phyloP scores from a whole-genome alignment of 2,888 invertebrate genomes.

The Sesia bembeciformis region DNA sequence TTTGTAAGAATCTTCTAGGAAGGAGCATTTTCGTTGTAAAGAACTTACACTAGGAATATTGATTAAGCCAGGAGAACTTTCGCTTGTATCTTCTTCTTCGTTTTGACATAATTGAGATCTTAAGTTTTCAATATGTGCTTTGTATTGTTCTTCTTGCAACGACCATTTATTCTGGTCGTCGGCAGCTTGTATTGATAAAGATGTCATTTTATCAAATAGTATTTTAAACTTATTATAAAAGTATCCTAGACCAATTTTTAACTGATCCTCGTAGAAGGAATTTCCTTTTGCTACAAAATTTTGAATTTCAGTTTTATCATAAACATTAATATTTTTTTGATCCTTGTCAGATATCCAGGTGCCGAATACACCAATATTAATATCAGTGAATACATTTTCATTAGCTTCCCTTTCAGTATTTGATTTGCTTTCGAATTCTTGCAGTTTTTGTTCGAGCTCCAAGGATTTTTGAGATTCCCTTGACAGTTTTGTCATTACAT shows the following conservation, averaged over 20 bases:
- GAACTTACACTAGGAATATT: constrained; percentile 20
- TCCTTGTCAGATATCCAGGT: constrained; percentile 46
- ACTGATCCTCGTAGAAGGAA: constrained; percentile 36
- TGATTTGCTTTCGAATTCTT: constrained; percentile 29
- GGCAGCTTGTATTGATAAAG: constrained; percentile 49
- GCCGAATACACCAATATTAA: constrained; percentile 36
- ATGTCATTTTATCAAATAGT: constrained; percentile 58
- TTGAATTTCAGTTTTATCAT: constrained; percentile 32
- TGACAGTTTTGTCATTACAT: constrained; percentile 45
- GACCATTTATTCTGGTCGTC: constrained; percentile 57
- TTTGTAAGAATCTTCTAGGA: constrained; percentile 57
- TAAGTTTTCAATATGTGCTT: constrained; percentile 55
- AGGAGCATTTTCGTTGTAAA: constrained; percentile 56
- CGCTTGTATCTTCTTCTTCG: constrained; percentile 46
- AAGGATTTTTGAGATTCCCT: constrained; percentile 45
- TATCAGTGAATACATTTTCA: constrained; percentile 8
- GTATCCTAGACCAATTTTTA: constrained; percentile 47
- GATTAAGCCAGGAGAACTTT: constrained; percentile 50
- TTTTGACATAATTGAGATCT: constrained; percentile 32
- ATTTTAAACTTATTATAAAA: constrained; percentile 57
- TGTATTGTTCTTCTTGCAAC: constrained; percentile 58
- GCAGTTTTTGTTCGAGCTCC: constrained; percentile 42
- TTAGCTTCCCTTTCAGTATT: constrained; percentile 15
- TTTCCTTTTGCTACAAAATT: constrained; percentile 29
- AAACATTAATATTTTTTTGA: constrained; percentile 28